Conservation (phyloP, 1,140 invertebrate species). For the Drosophila paulistorum region DNA sequence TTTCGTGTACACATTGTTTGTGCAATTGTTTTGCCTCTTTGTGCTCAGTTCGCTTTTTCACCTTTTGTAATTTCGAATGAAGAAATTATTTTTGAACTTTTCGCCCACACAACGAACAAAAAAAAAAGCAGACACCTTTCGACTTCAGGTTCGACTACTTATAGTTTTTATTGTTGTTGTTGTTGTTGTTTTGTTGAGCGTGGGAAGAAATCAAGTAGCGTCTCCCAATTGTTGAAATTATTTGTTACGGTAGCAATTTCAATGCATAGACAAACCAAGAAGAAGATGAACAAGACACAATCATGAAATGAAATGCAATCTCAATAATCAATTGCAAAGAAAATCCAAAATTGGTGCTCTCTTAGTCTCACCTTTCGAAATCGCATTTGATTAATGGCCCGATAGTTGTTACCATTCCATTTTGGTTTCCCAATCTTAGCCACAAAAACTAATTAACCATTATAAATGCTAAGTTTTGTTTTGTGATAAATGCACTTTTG, state of each 20-base stretch:
- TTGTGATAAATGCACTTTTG: conserved; percentile 48
- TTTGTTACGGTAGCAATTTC: conserved; percentile 37
- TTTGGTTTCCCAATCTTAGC: conserved; percentile 23
- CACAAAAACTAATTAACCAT: conserved; percentile 57
- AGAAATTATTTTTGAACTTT: conserved; percentile 77
- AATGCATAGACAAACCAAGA: background rate
- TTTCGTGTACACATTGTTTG: conserved; percentile 27
- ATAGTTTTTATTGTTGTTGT: background rate
- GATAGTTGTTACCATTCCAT: conserved; percentile 9
- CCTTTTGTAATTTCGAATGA: conserved; percentile 54
- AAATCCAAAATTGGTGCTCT: conserved; percentile 10
- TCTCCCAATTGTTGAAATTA: conserved; percentile 15
- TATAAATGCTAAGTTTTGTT: conserved; percentile 49
- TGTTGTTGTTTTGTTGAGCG: conserved; percentile 38
- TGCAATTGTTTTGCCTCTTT: conserved; percentile 53
- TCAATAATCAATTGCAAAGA: conserved; percentile 32
- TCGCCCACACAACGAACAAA: conserved; percentile 44
- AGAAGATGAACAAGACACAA: background rate
- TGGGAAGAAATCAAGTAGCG: conserved; percentile 54
- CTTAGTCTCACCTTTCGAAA: conserved; percentile 49
- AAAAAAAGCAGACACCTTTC: background rate
- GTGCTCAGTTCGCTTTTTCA: conserved; percentile 15
- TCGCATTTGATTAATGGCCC: conserved; percentile 49
- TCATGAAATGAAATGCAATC: conserved; percentile 31
- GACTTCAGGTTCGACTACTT: conserved; percentile 7